These are phyloP conservation scores for Bos indicus DNA, from an alignment of 2,113 vertebrate species.

Conservation along the genomic window DNA sequence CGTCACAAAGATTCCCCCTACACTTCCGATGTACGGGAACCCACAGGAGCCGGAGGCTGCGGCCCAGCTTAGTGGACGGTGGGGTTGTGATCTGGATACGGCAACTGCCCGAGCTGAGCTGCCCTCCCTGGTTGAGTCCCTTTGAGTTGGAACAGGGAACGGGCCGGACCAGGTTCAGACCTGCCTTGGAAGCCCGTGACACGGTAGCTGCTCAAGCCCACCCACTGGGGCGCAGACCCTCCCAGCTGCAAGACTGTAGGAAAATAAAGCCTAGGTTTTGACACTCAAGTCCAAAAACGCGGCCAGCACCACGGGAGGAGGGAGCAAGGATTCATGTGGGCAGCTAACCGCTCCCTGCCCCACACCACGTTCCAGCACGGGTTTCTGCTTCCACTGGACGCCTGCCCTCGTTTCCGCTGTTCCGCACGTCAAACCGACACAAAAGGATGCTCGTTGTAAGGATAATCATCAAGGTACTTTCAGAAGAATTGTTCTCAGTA, in stretches of 20 bases:
- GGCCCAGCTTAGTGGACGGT: not conserved
- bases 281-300: fast-evolving
- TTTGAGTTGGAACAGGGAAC: not conserved
- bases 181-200: not conserved
- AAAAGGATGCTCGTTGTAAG: fast-evolving
- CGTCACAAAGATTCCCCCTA: not conserved
- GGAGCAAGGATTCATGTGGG: not conserved
- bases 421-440: fast-evolving
- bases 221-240: not conserved
- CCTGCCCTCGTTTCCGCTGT: not conserved
- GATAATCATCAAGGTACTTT: not conserved
- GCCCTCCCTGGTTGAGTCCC: not conserved
- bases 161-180: not conserved
- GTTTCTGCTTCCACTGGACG: not conserved
- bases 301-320: fast-evolving
- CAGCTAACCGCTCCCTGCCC: not conserved
- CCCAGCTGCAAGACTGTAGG: not conserved
- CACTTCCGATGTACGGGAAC: fast-evolving
- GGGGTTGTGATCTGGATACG: not conserved
- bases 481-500: not conserved
- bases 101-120: not conserved
- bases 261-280: not conserved
- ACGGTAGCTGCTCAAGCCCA: not conserved
- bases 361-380: fast-evolving
- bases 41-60: fast-evolving